phyloP scores from a whole-genome alignment of 2,888 invertebrate genomes.

The Trissolcus brochymenae region DNA sequence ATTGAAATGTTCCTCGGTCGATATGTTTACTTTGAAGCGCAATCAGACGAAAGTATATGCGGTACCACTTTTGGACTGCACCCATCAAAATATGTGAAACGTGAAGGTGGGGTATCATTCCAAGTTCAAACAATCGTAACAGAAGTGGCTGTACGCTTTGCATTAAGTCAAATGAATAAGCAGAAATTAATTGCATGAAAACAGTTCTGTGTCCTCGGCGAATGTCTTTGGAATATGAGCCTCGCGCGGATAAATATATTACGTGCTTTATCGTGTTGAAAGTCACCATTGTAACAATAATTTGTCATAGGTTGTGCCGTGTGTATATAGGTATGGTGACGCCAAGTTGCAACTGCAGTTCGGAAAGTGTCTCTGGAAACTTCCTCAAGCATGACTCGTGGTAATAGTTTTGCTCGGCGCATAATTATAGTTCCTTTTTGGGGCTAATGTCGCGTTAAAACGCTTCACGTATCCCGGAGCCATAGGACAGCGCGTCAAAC shows the following conservation, averaged over 20 bases:
- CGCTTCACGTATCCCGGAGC: constrained; percentile 53
- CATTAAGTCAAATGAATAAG: constrained; percentile 30
- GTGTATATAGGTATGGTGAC: constrained; percentile 23
- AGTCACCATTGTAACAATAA: constrained; percentile 55
- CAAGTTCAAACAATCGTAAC: constrained; percentile 30
- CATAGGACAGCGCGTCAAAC: constrained; percentile 50
- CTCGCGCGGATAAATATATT: constrained; percentile 44
- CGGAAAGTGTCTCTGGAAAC: constrained; percentile 62
- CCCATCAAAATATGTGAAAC: constrained; percentile 15
- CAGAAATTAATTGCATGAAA: constrained; percentile 44
- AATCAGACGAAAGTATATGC: constrained; percentile 12
- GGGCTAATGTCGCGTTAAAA: constrained; percentile 68
- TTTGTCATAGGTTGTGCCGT: constrained; percentile 52
- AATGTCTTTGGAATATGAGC: constrained; percentile 46
- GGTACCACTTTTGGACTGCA: background rate
- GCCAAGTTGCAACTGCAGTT: constrained; percentile 56
- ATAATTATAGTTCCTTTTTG: constrained; percentile 70
- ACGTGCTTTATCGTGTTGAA: constrained; percentile 54
- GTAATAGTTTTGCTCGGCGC: constrained; percentile 69
- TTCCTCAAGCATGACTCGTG: constrained; percentile 65
- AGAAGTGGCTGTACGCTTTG: constrained; percentile 23
- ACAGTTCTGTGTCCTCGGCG: constrained; percentile 34
- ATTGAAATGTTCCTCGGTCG: background rate
- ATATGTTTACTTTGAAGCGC: constrained; percentile 22
- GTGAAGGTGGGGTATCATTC: constrained; percentile 16